phyloP scores from a whole-genome alignment of 2,888 invertebrate species.

The Biston stratarius region DNA sequence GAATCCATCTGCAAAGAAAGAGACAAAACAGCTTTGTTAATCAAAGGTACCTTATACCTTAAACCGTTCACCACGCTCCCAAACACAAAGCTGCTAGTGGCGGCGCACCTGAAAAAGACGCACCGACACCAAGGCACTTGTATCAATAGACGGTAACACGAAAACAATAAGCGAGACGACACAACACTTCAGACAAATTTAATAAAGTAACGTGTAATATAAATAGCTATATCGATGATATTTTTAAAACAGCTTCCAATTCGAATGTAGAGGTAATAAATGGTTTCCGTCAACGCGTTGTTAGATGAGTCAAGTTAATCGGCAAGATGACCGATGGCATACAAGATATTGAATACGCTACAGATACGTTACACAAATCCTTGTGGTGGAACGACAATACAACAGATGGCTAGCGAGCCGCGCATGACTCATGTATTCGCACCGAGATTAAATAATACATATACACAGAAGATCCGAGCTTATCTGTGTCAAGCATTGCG shows the following conservation, averaged over 20 bases:
- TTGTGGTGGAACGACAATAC: conserved; percentile 57
- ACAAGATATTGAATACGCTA: conserved; percentile 35
- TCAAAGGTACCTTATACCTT: conserved; percentile 59
- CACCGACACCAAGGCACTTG: conserved; percentile 65
- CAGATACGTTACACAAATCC: conserved; percentile 45
- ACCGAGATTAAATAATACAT: conserved; percentile 46
- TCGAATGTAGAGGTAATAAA: conserved; percentile 14
- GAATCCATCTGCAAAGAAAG: conserved; percentile 81
- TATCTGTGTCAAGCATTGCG: conserved; percentile 46
- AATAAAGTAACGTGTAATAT: not conserved
- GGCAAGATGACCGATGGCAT: conserved; percentile 25
- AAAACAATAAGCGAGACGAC: conserved; percentile 47
- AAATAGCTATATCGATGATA: too few species aligned
- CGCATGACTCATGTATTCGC: conserved; percentile 64
- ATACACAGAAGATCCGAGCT: conserved; percentile 32
- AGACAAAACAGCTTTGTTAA: conserved; percentile 76
- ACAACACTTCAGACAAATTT: conserved; percentile 37
- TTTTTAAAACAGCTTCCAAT: conserved; percentile 12
- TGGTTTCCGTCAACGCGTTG: conserved; percentile 23
- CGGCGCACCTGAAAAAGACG: conserved; percentile 66
- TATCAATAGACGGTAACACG: conserved; percentile 58
- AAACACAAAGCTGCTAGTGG: conserved; percentile 49
- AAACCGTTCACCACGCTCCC: conserved; percentile 68
- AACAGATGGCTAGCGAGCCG: conserved; percentile 70
- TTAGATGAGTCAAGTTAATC: conserved; percentile 31